These are phyloP conservation scores for Poeciliopsis turrubarensis DNA, from an alignment of 2,113 vertebrate genomes.

Conservation along the genomic window DNA sequence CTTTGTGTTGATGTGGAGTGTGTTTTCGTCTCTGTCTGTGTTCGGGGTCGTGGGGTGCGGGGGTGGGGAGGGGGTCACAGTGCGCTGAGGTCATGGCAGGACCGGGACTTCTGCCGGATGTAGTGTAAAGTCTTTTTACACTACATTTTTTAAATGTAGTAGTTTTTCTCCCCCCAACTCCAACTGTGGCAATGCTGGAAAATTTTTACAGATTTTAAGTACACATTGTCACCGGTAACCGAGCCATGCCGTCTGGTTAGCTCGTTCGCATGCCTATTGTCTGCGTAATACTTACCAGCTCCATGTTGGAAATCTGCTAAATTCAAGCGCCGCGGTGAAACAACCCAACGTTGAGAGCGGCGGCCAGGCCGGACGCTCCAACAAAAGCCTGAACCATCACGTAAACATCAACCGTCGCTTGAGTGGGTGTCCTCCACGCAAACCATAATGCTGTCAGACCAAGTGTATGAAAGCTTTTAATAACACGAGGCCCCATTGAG, in stretches of 20 bases:
- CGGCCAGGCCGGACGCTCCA: constrained; percentile 21
- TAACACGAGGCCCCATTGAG: constrained; percentile 57
- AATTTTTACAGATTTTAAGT: too few species aligned
- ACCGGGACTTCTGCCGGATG: constrained; percentile 91
- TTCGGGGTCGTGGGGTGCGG: too few species aligned
- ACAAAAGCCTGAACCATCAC: constrained; percentile 25
- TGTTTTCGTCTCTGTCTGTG: constrained; percentile 12
- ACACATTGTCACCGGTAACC: not conserved
- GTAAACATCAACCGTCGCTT: constrained; percentile 5
- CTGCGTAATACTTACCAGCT: not conserved
- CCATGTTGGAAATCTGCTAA: not conserved
- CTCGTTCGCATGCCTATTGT: not conserved
- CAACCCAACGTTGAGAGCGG: not conserved
- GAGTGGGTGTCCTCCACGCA: constrained; percentile 10
- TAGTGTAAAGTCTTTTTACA: too few species aligned
- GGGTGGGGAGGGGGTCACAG: constrained; percentile 75
- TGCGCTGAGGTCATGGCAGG: constrained; percentile 90
- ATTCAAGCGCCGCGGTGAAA: constrained; percentile 1
- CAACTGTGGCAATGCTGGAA: too few species aligned
- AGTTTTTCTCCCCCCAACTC: too few species aligned
- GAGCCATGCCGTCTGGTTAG: not conserved
- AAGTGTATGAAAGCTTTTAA: constrained; percentile 60
- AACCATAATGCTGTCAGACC: constrained; percentile 41
- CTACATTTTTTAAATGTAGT: too few species aligned
- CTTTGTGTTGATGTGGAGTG: constrained; percentile 37